Evolutionary conservation across 2,888 invertebrate genomes (phyloP), one percentile per base, ranked within the genome.

Genomic region (Syrphus vitripennis): DNA sequence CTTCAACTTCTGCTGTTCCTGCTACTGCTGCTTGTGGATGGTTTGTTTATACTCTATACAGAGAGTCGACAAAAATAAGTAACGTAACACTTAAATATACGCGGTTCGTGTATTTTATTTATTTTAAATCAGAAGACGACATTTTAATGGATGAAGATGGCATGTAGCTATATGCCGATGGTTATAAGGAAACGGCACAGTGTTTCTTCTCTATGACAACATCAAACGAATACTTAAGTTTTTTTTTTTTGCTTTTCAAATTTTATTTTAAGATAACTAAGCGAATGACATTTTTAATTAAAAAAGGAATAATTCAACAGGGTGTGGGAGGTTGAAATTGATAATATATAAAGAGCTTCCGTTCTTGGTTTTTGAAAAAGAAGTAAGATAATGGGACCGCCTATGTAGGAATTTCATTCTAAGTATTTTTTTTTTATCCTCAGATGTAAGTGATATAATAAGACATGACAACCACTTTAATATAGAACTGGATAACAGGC

Each of bases 51-150:
- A 10, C 9, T 7, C 4, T 1, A 34, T 34, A 34, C 9, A 6
- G 3, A 34, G 61, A 50, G 63, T 53, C 63, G 40, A 75, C 63
- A n/a, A 75, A 75, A 65, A 63, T 40, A 75, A 75, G 53, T 31
- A 53, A 53, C 50, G 34, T 34, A 53, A 53, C 74, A 75, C 53
- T 63, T 34, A 24, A 72, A 69, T 59, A 69, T 59, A 74, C 78
- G 59, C 72, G 67, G 69, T 29, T 83, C 40, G 55, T 79, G 83
- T 74, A 83, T 83, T 83, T 83, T 83, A 79, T 83, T 79, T 75
- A 79, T 70, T 83, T 48, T 65, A 79, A 79, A 83, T 78, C 83
- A 70, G 74, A 83, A 45, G 83, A 83, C 79, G 83, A 83, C 74
- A 75, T 65, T 79, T 83, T 83, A 81, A 81, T 81, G 75, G 81